A percentile compares a stretch with the other conserved stretches of the same genome.
phyloP scores from a whole-genome alignment of 35 echinoderm and acorn worm genomes.

The Acanthaster planci region DNA sequence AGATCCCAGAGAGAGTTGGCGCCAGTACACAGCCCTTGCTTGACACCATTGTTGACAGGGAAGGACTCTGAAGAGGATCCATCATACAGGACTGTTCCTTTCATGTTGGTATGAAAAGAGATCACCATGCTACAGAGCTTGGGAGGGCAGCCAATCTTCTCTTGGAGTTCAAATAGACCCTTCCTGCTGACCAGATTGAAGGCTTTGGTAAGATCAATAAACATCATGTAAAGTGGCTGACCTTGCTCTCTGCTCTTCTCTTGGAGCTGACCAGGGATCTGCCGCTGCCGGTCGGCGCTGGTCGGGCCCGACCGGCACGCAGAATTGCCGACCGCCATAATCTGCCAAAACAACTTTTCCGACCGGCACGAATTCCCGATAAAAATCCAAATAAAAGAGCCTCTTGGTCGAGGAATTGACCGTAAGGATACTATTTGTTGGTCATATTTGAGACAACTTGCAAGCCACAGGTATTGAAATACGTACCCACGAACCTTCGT shows the following conservation, averaged over 20 bases:
- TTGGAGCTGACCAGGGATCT: no score
- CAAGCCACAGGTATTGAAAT: no score
- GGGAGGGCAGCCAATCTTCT: conserved; percentile 28
- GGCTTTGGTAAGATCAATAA: conserved; percentile 50
- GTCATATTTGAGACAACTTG: no score
- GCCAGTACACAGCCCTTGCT: conserved; percentile 35
- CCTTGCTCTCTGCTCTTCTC: conserved; percentile 32
- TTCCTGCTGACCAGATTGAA: conserved; percentile 58
- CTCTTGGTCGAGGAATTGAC: no score
- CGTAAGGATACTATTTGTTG: no score
- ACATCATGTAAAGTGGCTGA: background rate
- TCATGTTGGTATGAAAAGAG: conserved; percentile 52
- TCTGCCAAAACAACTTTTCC: no score
- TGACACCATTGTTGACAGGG: conserved; percentile 37
- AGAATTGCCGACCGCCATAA: no score
- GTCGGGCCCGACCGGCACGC: no score
- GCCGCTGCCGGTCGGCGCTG: no score
- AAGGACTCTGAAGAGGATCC: conserved; percentile 39
- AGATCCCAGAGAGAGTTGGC: conserved; percentile 49
- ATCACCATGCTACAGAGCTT: conserved; percentile 34
- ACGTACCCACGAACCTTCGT: no score
- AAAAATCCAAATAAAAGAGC: no score
- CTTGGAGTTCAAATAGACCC: conserved; percentile 31
- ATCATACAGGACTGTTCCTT: conserved; percentile 28
- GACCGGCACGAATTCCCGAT: no score